These are phyloP conservation scores for Thymelicus sylvestris DNA, from an alignment of 2,888 invertebrate species.

Conservation along the genomic window DNA sequence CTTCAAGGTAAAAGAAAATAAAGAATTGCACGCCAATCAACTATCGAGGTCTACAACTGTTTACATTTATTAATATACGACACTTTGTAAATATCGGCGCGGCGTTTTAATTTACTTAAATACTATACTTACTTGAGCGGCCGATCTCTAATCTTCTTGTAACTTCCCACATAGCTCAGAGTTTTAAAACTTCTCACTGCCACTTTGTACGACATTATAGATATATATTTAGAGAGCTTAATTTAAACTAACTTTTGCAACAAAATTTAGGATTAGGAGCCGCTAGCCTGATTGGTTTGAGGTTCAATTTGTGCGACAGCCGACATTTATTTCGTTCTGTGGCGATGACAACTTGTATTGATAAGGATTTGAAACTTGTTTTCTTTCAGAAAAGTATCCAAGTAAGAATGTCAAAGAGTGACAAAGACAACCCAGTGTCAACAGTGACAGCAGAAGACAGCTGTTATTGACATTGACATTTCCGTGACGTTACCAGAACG, in stretches of 20 bases:
- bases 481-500: conserved; percentile 34
- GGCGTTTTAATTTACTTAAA: not conserved
- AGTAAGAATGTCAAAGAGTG: no score
- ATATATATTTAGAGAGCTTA: not conserved
- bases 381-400: not conserved
- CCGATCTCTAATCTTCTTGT: conserved; percentile 67
- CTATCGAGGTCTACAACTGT: not conserved
- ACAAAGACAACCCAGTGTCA: no score
- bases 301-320: not conserved
- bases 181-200: conserved; percentile 65
- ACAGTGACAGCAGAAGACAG: conserved; percentile 38
- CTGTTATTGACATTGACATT: not conserved
- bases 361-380: not conserved
- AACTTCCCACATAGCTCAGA: conserved; percentile 71
- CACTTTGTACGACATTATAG: conserved; percentile 69
- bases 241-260: not conserved
- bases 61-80: not conserved
- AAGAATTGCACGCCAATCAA: not conserved
- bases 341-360: not conserved
- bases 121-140: conserved; percentile 72
- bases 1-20: not conserved
- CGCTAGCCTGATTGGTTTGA: not conserved
- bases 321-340: no score
- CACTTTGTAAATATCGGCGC: not conserved
- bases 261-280: not conserved